phyloP scores from a whole-genome alignment of 2,888 invertebrate species.

The Morpho deidamia region DNA sequence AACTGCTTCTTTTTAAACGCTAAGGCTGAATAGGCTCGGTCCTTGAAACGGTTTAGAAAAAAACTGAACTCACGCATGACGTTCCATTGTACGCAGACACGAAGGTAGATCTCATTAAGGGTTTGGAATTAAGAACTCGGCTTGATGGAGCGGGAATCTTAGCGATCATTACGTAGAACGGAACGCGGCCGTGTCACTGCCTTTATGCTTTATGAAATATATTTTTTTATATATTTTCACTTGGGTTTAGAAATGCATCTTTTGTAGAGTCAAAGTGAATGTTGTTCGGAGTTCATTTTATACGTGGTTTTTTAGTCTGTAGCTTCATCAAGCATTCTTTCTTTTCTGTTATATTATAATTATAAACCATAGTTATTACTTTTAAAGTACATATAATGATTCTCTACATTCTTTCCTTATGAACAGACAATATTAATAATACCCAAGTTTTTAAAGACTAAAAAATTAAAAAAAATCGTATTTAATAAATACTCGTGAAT shows the following conservation, averaged over 20 bases:
- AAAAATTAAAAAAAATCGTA: no score
- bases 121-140: conserved; percentile 66
- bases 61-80: conserved; percentile 63
- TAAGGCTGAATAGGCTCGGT: conserved; percentile 60
- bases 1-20: conserved; percentile 68
- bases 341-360: conserved; percentile 12
- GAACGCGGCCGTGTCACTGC: conserved; percentile 38
- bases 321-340: conserved; percentile 23
- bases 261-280: conserved; percentile 29
- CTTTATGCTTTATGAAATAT: conserved; percentile 37
- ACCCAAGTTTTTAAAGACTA: no score
- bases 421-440: no score
- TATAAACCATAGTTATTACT: no score
- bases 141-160: conserved; percentile 70
- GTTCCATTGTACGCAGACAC: conserved; percentile 69
- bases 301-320: conserved; percentile 19
- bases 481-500: no score
- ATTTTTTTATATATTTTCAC: conserved; percentile 31
- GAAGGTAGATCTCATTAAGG: conserved; percentile 74
- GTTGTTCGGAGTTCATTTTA: conserved; percentile 21
- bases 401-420: no score
- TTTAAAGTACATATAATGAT: no score
- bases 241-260: conserved; percentile 31
- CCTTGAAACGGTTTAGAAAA: conserved; percentile 52
- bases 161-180: conserved; percentile 69